A percentile compares a stretch with the other conserved stretches of the same genome.
These are phyloP conservation scores for Hypena proboscidalis DNA, from an alignment of 2,888 invertebrate genomes.

Conservation along the genomic window DNA sequence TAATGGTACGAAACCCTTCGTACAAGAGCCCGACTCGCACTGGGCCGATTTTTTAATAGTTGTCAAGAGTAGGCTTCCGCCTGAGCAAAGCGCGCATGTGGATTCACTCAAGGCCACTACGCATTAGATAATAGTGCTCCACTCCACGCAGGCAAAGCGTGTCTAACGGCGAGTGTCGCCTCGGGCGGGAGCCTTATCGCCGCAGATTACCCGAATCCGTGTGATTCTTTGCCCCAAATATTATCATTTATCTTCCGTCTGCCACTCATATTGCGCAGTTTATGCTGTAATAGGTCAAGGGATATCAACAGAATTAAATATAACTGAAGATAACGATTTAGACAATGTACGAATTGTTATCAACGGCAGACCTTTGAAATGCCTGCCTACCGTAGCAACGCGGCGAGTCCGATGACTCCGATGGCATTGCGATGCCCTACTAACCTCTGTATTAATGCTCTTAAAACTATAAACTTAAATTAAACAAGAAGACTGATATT, in stretches of 20 bases:
- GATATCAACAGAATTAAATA: slow-evolving; percentile 54
- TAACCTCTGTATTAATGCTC: slow-evolving; percentile 59
- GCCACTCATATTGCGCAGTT: slow-evolving; percentile 58
- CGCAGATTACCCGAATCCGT: slow-evolving; percentile 46
- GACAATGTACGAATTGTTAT: slow-evolving; percentile 55
- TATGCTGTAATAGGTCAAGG: slow-evolving; percentile 69
- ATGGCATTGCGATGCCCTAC: slow-evolving; percentile 57
- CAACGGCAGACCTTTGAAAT: slow-evolving; percentile 43
- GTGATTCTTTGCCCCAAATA: slow-evolving; percentile 44
- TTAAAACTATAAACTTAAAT: not conserved
- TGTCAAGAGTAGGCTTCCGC: slow-evolving; percentile 55
- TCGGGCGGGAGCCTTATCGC: slow-evolving; percentile 31
- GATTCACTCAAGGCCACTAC: slow-evolving; percentile 62
- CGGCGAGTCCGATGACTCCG: slow-evolving; percentile 26
- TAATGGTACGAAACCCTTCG: too few relatives aligned
- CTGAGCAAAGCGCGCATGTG: slow-evolving; percentile 54
- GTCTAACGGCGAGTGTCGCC: slow-evolving; percentile 44
- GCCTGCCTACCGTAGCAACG: slow-evolving; percentile 31
- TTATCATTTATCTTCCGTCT: slow-evolving; percentile 32
- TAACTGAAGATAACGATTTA: slow-evolving; percentile 46
- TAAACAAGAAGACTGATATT: not conserved
- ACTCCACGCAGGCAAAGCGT: slow-evolving; percentile 54
- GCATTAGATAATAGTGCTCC: slow-evolving; percentile 51
- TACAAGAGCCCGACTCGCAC: too few relatives aligned
- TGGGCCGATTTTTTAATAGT: slow-evolving; percentile 20